A percentile compares a stretch with the other conserved stretches of the same genome.
These are phyloP conservation scores for Meloe dianella DNA, from an alignment of 2,888 invertebrate genomes.

Conservation along the genomic window DNA sequence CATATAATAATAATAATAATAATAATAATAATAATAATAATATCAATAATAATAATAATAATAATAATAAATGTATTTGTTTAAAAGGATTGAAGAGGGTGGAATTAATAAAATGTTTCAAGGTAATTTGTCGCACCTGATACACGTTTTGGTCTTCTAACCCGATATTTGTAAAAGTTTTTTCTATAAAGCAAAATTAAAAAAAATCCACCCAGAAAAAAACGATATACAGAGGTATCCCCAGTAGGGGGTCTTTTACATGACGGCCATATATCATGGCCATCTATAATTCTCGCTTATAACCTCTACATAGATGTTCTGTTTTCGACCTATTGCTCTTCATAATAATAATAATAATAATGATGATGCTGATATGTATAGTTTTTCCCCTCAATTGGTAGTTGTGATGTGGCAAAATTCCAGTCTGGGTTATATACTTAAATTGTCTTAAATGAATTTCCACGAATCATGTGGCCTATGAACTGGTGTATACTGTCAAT, in stretches of 20 bases:
- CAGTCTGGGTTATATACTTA: conserved; percentile 52
- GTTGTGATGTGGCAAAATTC: conserved; percentile 38
- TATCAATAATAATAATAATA: too few relatives aligned
- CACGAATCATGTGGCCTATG: conserved; percentile 50
- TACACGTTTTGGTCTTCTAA: neutral
- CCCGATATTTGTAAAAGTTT: neutral
- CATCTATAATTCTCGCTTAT: conserved; percentile 8
- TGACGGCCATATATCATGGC: conserved; percentile 3
- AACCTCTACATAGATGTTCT: neutral
- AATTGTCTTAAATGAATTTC: conserved; percentile 43
- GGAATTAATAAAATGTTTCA: neutral
- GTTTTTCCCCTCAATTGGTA: neutral
- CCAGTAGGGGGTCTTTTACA: neutral
- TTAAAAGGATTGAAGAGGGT: neutral
- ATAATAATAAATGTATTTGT: too few relatives aligned
- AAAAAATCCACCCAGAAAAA: neutral
- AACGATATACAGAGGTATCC: neutral
- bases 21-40: neutral
- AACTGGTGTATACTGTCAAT: conserved; percentile 13
- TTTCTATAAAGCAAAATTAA: neutral
- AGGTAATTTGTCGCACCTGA: neutral
- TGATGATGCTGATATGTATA: too few relatives aligned
- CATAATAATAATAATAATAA: neutral
- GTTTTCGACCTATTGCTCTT: neutral
- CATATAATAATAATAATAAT: neutral